Evolutionary conservation across 2,113 vertebrate species (phyloP), one percentile per base, ranked within the genome.

Genomic region (Lates calcarifer): DNA sequence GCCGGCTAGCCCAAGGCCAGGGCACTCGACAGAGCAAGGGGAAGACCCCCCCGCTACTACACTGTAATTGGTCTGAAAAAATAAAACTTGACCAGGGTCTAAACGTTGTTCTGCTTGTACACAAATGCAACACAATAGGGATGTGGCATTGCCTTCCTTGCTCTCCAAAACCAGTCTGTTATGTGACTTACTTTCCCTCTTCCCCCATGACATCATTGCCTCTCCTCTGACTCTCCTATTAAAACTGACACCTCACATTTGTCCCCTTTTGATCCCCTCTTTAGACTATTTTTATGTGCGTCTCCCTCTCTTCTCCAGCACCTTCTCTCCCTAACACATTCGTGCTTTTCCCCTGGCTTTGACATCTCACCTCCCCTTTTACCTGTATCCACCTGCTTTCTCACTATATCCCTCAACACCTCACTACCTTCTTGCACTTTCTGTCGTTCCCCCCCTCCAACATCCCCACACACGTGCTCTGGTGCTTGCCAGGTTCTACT

Each of bases 61-160:
- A 51, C 78, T 71, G 81, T 88, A 87, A 91, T 90, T 90, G 89
- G 78, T 61, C 49, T 77, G 61, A 43, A 83, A 82, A 86, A 86
- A 77, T 43, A 86, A 91, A 62, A 20, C 57, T 37, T 28, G 43
- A 71, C n/a, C 47, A 39, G 28, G n/a, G 63, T 73, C 12, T 67
- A 53, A 91, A 69, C 41, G 35, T 13, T 73, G 51, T 8, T 65
- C 66, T 71, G 47, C 55, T 56, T 20, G 45, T 45, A 62, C 37
- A 81, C 37, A 55, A 68, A 49, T 20, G 29, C 11, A 49, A 8
- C 61, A 64, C 17, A 55, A 45, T 20, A 57, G 58, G 3, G 28
- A 84, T 1, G 41, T 28, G 58, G 53, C 53, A 0, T 5, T 11
- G 43, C 37, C 58, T 26, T 60, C 1, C 3, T 22, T 28, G 17